Conservation (phyloP, 2,888 invertebrate genomes). For the Eurytoma adleriae region DNA sequence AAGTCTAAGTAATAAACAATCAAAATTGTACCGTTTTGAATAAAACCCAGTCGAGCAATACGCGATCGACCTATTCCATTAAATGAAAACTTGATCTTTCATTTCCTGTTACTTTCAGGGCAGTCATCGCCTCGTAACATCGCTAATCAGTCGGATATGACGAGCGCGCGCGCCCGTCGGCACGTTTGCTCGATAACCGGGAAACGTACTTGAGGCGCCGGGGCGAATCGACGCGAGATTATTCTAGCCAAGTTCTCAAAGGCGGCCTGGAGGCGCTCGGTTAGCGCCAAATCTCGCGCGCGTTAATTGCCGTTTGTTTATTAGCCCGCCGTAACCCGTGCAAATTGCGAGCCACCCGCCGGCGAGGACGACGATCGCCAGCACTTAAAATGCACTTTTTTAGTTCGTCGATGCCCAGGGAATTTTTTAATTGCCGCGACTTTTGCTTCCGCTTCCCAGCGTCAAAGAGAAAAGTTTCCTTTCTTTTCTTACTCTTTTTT, state of each 20-base stretch:
- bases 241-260: conserved; percentile 14
- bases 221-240: conserved; percentile 2
- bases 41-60: neutral
- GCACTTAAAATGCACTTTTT: too few species aligned
- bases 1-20: too few species aligned
- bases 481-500: too few species aligned
- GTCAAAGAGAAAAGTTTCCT: too few species aligned
- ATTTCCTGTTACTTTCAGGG: neutral
- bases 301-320: neutral
- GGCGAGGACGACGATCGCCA: too few species aligned
- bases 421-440: too few species aligned
- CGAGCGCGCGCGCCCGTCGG: neutral
- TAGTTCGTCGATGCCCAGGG: too few species aligned
- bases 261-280: neutral
- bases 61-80: neutral
- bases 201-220: neutral
- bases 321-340: too few species aligned
- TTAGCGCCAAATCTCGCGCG: neutral
- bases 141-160: neutral
- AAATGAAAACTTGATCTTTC: neutral
- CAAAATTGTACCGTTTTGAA: too few species aligned
- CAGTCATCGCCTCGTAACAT: neutral
- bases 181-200: neutral
- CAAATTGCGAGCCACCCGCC: too few species aligned
- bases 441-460: too few species aligned